phyloP scores from a whole-genome alignment of 2,888 invertebrate genomes.

The Drosophila bunnanda region DNA sequence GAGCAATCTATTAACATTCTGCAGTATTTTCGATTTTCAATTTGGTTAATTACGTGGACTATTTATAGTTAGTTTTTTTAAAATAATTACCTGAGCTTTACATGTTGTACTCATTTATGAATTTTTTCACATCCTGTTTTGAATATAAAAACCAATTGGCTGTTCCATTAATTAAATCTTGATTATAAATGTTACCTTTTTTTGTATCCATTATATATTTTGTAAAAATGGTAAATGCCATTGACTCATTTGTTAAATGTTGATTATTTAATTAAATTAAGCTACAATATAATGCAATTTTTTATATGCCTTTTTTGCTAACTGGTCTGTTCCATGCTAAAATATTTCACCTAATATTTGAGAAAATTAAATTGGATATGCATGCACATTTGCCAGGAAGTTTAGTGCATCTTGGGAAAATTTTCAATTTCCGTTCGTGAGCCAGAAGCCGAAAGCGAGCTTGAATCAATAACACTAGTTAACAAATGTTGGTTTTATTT shows the following conservation, averaged over 20 bases:
- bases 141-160: background rate
- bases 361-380: conserved; percentile 14
- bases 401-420: conserved; percentile 31
- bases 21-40: background rate
- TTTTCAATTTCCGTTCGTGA: conserved; percentile 35
- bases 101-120: background rate
- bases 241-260: background rate
- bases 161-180: background rate
- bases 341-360: conserved; percentile 6
- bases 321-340: background rate
- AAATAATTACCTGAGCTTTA: background rate
- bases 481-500: background rate
- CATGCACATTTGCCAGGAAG: conserved; percentile 39
- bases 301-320: background rate
- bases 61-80: background rate
- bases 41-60: background rate
- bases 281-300: too few relatives aligned
- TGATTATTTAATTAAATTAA: background rate
- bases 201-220: background rate
- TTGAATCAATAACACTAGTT: conserved; percentile 13
- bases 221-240: background rate
- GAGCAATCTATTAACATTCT: background rate
- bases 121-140: background rate
- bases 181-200: background rate
- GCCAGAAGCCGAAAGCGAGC: conserved; percentile 26